phyloP scores from a whole-genome alignment of 2,888 invertebrate species.

The Tricholauxania praeusta region DNA sequence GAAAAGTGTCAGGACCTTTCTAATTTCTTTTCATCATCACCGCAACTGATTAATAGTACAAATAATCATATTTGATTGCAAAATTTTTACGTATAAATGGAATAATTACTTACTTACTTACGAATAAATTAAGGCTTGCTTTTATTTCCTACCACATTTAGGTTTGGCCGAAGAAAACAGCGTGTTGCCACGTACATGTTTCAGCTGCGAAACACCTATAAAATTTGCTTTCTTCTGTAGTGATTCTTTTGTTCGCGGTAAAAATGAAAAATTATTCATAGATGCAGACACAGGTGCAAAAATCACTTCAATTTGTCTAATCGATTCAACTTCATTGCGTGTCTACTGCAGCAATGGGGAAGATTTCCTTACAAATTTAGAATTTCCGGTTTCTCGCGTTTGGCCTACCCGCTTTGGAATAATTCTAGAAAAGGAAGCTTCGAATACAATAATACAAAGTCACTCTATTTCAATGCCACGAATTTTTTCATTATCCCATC shows the following conservation, averaged over 20 bases:
- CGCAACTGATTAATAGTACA: too few species aligned
- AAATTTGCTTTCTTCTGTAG: conserved; percentile 84
- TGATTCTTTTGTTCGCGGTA: conserved; percentile 68
- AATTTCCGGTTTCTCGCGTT: conserved; percentile 82
- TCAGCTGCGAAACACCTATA: conserved; percentile 85
- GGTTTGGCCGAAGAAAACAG: conserved; percentile 54
- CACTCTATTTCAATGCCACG: conserved; percentile 75
- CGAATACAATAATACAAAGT: conserved; percentile 60
- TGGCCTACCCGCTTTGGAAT: conserved; percentile 91
- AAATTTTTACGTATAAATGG: neutral
- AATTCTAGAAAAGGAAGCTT: conserved; percentile 80
- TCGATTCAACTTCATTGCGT: conserved; percentile 80
- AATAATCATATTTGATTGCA: too few species aligned
- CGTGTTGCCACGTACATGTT: conserved; percentile 70
- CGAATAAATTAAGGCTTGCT: neutral
- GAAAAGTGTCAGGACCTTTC: too few species aligned
- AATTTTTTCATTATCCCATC: conserved; percentile 89
- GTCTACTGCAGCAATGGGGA: conserved; percentile 85
- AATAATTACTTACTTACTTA: too few species aligned
- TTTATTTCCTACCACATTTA: conserved; percentile 26
- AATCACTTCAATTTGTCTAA: conserved; percentile 62
- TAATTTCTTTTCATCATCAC: too few species aligned
- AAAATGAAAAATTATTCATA: conserved; percentile 8
- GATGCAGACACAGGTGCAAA: conserved; percentile 48
- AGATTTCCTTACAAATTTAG: conserved; percentile 84